Conservation (phyloP, 1,140 invertebrate genomes). For the Stratiolaelaps scimitus region DNA sequence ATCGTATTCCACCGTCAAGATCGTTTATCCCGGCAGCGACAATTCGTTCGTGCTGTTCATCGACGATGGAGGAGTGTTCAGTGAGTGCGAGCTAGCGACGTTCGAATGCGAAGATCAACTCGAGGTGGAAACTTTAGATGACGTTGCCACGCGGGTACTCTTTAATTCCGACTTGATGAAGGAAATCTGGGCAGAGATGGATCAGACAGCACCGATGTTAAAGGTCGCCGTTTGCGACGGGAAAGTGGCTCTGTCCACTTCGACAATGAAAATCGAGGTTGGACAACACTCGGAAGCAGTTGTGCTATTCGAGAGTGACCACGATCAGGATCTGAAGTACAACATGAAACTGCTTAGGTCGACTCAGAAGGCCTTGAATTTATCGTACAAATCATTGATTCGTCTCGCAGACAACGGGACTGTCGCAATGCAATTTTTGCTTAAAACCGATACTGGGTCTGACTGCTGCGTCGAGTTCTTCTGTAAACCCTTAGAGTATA, state of each 20-base stretch:
- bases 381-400: background rate
- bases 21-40: constrained; percentile 15
- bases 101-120: constrained; percentile 13
- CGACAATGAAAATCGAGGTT: constrained; percentile 17
- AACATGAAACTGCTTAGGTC: constrained; percentile 12
- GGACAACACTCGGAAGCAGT: constrained; percentile 1
- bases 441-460: background rate
- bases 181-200: constrained; percentile 25
- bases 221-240: background rate
- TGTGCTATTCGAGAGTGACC: background rate
- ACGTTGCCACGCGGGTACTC: background rate
- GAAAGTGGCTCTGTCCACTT: constrained; percentile 1
- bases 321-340: constrained; percentile 21
- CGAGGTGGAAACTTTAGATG: constrained; percentile 17
- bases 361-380: constrained; percentile 12
- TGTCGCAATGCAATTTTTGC: background rate
- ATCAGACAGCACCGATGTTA: constrained; percentile 16
- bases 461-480: constrained; percentile 17
- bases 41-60: constrained; percentile 22
- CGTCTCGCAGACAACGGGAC: background rate
- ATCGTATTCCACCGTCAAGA: background rate
- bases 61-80: constrained; percentile 16
- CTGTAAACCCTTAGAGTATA: background rate
- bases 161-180: constrained; percentile 6
- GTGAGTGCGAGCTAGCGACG: background rate